These are phyloP conservation scores for Mesoligia furuncula DNA, from an alignment of 2,888 invertebrate genomes.

Conservation along the genomic window DNA sequence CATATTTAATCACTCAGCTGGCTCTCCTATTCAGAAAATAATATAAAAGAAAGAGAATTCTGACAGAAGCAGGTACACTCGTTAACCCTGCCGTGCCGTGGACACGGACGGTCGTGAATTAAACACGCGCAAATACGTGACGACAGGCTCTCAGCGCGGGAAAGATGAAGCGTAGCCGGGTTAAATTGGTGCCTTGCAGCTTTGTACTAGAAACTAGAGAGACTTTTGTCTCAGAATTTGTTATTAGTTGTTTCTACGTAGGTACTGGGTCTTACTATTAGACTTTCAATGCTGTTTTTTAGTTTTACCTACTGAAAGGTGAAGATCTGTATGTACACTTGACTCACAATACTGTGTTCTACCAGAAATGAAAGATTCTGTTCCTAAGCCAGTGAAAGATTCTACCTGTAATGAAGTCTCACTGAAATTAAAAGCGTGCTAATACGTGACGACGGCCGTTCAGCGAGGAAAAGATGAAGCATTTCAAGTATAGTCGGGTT, in stretches of 20 bases:
- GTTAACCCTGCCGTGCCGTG: conserved; percentile 67
- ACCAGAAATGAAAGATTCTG: neutral
- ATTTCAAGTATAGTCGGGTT: conserved; percentile 14
- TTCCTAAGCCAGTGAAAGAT: too few relatives aligned
- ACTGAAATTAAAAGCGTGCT: conserved; percentile 75
- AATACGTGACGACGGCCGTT: conserved; percentile 62
- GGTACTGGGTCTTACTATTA: neutral
- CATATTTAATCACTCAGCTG: conserved; percentile 61
- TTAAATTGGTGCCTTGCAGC: conserved; percentile 38
- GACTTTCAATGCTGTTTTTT: neutral
- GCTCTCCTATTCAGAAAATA: conserved; percentile 62
- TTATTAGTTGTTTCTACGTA: neutral
- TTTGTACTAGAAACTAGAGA: conserved; percentile 21
- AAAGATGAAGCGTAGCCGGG: conserved; percentile 50
- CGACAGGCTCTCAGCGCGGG: conserved; percentile 45
- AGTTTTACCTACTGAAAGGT: neutral
- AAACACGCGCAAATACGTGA: conserved; percentile 74
- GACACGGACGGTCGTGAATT: conserved; percentile 71
- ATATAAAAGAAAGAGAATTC: conserved; percentile 60
- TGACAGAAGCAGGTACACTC: conserved; percentile 65
- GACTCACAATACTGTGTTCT: neutral
- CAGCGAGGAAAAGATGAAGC: conserved; percentile 35
- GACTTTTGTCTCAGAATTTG: conserved; percentile 17
- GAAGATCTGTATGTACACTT: neutral
- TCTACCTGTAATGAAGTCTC: too few relatives aligned